Evolutionary conservation across 2,113 vertebrate species (phyloP), one percentile per base, ranked within the genome.

Genomic region (Sinocyclocheilus rhinocerous): DNA sequence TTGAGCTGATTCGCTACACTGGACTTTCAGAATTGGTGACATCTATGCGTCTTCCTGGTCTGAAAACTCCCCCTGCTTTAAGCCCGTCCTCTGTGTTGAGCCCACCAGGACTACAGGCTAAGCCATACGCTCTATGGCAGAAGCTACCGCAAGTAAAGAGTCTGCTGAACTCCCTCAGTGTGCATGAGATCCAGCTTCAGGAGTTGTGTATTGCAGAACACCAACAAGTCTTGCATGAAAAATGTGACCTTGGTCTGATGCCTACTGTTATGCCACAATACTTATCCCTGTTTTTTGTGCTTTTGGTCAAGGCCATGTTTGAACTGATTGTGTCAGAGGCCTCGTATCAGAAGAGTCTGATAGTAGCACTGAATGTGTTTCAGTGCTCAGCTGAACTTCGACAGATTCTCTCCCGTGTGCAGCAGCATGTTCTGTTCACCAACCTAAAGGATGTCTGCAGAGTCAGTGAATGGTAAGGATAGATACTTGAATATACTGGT

Each of bases 301-400:
- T 82, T 59, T 63, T 22, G 79, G 3, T 33, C 42, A 6, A 96
- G 96, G 85, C 94, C 0, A 94, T 93, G 87, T 96, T 96, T 89
- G 95, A 96, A 93, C 83, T 96, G 87, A 94, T 96, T 22, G 88
- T 92, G 6, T 96, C 95, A 0, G 96, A 96, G 84, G 95, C 93
- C 0, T 96, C 95, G 1, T 96, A 96, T 88, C 85, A 95, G 83
- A 94, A 91, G 88, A 96, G 95, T 86, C 91, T 96, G 13, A 84
- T 85, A 0, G 91, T 96, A 20, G 93, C 91, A 1, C 91, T 95
- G 29, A 88, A 90, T 73, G 94, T 95, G 29, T 96, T 93, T 93
- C 89, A 91, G 88, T 59, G 85, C 78, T 45, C 95, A 50, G 1
- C 77, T 87, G 89, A 83, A 0, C 90, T 96, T 42, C 90, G 77